phyloP scores from a whole-genome alignment of 2,797 vertebrate species.

The Notolabrus celidotus region DNA sequence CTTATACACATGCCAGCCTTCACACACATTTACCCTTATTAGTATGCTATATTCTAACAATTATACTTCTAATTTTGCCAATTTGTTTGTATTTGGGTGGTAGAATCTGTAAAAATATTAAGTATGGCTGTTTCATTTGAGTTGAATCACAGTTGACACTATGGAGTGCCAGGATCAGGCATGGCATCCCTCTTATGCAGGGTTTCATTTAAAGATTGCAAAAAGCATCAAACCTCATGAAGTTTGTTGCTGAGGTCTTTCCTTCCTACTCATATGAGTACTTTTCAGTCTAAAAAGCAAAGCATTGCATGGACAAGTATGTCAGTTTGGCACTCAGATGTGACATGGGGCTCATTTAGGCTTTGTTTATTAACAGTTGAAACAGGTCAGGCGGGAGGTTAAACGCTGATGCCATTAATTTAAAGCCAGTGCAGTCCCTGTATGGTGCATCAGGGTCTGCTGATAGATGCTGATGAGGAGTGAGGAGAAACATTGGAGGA shows the following conservation, averaged over 20 bases:
- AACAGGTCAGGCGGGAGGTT: conserved; percentile 44
- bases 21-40: neutral
- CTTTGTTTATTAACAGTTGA: conserved; percentile 32
- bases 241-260: neutral
- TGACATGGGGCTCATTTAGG: conserved; percentile 4
- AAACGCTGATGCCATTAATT: conserved; percentile 55
- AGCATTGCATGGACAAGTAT: neutral
- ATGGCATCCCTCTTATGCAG: neutral
- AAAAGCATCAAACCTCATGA: neutral
- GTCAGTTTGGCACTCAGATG: neutral
- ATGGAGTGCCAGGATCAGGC: neutral
- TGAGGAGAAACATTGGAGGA: conserved; percentile 72
- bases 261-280: neutral
- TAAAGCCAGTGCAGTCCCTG: neutral
- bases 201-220: neutral
- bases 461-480: conserved; percentile 75
- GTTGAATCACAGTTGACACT: no score
- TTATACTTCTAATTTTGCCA: no score
- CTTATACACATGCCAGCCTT: conserved; percentile 8
- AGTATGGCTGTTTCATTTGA: no score
- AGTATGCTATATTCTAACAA: no score
- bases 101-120: no score
- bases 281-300: neutral
- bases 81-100: no score
- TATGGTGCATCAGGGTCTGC: conserved; percentile 18